Percentiles rank a stretch among this genome's conserved stretches.
These are phyloP conservation scores for Norana najaformis DNA, from an alignment of 2,888 invertebrate species.

Conservation along the genomic window DNA sequence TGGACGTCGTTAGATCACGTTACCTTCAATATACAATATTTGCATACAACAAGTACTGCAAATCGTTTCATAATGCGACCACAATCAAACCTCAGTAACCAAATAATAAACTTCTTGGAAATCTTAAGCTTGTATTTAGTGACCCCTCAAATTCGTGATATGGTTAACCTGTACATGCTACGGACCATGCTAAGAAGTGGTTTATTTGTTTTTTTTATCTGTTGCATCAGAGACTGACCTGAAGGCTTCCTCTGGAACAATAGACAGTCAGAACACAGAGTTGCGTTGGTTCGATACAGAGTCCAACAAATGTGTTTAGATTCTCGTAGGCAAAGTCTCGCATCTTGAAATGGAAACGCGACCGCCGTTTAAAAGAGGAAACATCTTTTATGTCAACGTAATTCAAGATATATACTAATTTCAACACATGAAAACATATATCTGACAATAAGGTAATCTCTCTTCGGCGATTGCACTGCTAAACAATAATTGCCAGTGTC, in stretches of 20 bases:
- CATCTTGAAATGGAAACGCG: slow-evolving; percentile 70
- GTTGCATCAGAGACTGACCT: slow-evolving; percentile 41
- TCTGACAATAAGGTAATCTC: too few relatives aligned
- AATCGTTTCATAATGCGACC: not conserved
- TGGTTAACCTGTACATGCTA: not conserved
- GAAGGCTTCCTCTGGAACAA: slow-evolving; percentile 78
- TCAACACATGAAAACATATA: too few relatives aligned
- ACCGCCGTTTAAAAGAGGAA: not conserved
- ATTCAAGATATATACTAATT: not conserved
- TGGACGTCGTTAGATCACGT: too few relatives aligned
- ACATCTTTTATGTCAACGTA: not conserved
- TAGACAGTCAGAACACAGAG: slow-evolving; percentile 78
- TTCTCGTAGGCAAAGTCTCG: slow-evolving; percentile 82
- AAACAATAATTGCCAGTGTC: too few relatives aligned
- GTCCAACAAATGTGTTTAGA: slow-evolving; percentile 80
- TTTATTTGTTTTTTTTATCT: not conserved
- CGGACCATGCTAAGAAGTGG: not conserved
- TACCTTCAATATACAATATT: too few relatives aligned
- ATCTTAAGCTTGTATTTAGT: not conserved
- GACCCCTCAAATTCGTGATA: not conserved
- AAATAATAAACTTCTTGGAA: not conserved
- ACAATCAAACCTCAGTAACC: not conserved
- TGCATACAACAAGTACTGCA: too few relatives aligned
- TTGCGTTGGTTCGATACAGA: slow-evolving; percentile 77
- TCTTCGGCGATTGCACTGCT: too few relatives aligned